These are phyloP conservation scores for Dynastes grantii DNA, from an alignment of 2,888 invertebrate species.

Conservation along the genomic window DNA sequence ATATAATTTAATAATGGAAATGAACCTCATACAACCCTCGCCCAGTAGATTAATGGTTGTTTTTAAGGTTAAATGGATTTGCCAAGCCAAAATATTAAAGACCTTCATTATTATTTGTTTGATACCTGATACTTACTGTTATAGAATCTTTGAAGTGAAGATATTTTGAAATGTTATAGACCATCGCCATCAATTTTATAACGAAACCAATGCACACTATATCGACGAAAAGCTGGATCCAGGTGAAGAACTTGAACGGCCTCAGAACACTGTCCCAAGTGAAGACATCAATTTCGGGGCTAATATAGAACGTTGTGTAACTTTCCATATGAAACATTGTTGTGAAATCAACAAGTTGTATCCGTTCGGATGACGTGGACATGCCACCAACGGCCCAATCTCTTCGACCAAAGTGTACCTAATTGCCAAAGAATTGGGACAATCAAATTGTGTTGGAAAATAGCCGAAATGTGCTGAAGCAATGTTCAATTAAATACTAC, in stretches of 20 bases:
- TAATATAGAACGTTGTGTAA: conserved; percentile 44
- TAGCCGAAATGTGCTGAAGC: no score
- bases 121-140: conserved; percentile 17
- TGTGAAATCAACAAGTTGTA: conserved; percentile 45
- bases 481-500: no score
- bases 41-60: no score
- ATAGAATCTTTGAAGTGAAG: background rate
- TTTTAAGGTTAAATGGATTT: no score
- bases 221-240: conserved; percentile 34
- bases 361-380: conserved; percentile 43
- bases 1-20: no score
- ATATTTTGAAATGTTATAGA: background rate
- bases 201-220: conserved; percentile 26
- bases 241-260: conserved; percentile 28
- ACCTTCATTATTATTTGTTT: background rate
- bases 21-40: no score
- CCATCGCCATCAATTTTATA: background rate
- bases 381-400: conserved; percentile 52
- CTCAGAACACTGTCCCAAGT: conserved; percentile 23
- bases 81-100: background rate
- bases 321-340: conserved; percentile 51
- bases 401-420: conserved; percentile 46
- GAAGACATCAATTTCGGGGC: background rate
- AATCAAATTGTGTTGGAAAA: no score
- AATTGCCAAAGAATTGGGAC: background rate